These are phyloP conservation scores for Chrysolina oricalcia DNA, from an alignment of 2,888 invertebrate species.

Conservation along the genomic window DNA sequence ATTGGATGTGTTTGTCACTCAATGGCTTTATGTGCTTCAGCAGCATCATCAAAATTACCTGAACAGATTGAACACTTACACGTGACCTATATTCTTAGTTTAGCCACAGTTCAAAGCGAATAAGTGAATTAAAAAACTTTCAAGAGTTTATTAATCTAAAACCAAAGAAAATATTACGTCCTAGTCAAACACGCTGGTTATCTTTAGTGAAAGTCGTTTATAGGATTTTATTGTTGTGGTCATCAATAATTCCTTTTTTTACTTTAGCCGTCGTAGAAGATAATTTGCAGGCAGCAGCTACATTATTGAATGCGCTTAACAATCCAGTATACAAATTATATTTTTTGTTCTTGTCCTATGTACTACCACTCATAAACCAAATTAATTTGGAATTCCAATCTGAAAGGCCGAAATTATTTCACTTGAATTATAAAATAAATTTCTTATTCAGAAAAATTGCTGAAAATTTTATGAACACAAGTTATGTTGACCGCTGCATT, in stretches of 20 bases:
- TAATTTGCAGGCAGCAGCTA: conserved; percentile 1
- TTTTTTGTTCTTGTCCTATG: neutral
- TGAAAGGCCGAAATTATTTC: neutral
- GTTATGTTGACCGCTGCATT: neutral
- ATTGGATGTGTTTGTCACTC: neutral
- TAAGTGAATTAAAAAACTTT: neutral
- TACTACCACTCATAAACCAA: conserved; percentile 1
- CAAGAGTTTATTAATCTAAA: neutral
- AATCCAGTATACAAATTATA: conserved; percentile 1
- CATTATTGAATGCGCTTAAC: conserved; percentile 1
- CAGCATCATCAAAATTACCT: conserved; percentile 1
- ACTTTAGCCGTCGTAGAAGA: neutral
- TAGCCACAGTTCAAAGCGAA: neutral
- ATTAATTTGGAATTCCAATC: neutral
- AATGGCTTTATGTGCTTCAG: neutral
- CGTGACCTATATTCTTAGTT: neutral
- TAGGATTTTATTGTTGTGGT: conserved; percentile 1
- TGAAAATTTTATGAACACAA: neutral
- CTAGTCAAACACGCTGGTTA: neutral
- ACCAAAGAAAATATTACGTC: neutral
- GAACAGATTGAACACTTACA: neutral
- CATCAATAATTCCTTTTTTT: neutral
- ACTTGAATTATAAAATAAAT: neutral
- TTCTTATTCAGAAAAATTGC: neutral
- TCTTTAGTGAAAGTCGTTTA: neutral